These are phyloP conservation scores for Scrobipalpa costella DNA, from an alignment of 2,888 invertebrate species.

Conservation along the genomic window DNA sequence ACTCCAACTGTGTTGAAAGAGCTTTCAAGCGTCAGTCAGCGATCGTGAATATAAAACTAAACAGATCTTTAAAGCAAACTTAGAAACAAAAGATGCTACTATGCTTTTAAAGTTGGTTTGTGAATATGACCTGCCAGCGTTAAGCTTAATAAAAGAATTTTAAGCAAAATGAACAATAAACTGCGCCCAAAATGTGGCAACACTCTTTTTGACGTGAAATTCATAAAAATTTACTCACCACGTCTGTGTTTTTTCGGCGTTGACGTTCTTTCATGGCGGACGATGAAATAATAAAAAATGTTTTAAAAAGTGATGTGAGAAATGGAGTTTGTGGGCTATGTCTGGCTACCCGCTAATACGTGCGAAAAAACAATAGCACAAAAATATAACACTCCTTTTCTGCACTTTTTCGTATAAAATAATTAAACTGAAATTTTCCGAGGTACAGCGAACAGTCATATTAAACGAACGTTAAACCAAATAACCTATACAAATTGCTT, in stretches of 20 bases:
- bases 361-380: slow-evolving; percentile 43
- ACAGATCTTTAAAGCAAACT: slow-evolving; percentile 14
- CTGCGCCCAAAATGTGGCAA: neutral
- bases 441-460: neutral
- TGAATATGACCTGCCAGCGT: neutral
- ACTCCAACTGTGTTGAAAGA: slow-evolving; percentile 36
- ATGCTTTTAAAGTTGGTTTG: neutral
- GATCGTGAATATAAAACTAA: slow-evolving; percentile 38
- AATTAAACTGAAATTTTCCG: neutral
- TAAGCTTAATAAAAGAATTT: slow-evolving; percentile 11
- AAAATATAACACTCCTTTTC: neutral
- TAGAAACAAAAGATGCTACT: neutral
- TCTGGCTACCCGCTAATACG: slow-evolving; percentile 45
- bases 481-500: neutral
- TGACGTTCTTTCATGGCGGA: slow-evolving; percentile 41
- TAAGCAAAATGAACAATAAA: neutral
- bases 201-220: slow-evolving; percentile 30
- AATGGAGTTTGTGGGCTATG: slow-evolving; percentile 41
- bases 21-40: slow-evolving; percentile 37
- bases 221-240: slow-evolving; percentile 37
- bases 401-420: neutral
- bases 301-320: slow-evolving; percentile 36
- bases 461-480: neutral
- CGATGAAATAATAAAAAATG: slow-evolving; percentile 30
- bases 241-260: slow-evolving; percentile 39